Conservation (phyloP, 2,113 vertebrate genomes). For the Dromaius novaehollandiae region DNA sequence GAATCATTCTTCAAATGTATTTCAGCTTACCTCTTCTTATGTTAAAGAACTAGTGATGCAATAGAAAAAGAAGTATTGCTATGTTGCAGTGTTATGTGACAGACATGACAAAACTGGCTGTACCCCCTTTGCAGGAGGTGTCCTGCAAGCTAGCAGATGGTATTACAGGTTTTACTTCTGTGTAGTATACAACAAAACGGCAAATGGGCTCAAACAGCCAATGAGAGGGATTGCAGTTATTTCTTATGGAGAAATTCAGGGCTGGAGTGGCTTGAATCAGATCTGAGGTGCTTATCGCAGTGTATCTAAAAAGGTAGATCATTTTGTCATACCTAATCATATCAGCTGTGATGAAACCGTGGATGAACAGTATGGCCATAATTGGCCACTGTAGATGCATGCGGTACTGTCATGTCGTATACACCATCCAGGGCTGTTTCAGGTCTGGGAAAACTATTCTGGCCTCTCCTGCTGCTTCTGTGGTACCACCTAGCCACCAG, state of each 20-base stretch:
- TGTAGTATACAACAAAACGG: neutral
- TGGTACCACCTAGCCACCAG: neutral
- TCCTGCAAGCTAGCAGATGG: neutral
- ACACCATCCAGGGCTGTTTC: neutral
- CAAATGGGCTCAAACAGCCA: neutral
- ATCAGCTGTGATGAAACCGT: neutral
- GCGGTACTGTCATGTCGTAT: neutral
- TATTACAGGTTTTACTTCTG: neutral
- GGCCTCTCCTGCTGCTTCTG: neutral
- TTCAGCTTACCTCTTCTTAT: neutral
- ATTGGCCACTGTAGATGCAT: neutral
- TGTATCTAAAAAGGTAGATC: neutral
- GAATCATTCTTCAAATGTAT: neutral
- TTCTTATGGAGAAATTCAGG: neutral
- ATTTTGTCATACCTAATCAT: constrained; percentile 1
- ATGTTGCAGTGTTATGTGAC: neutral
- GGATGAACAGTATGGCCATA: neutral
- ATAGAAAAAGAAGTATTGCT: neutral
- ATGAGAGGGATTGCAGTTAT: neutral
- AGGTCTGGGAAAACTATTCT: neutral
- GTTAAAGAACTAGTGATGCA: neutral
- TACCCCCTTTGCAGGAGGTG: neutral
- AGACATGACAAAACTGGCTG: neutral
- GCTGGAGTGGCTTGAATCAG: neutral
- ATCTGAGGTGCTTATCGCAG: neutral